Percentiles rank a stretch among this genome's conserved stretches.
These are phyloP conservation scores for Nesidiocoris tenuis DNA, from an alignment of 2,888 invertebrate genomes.

Conservation along the genomic window DNA sequence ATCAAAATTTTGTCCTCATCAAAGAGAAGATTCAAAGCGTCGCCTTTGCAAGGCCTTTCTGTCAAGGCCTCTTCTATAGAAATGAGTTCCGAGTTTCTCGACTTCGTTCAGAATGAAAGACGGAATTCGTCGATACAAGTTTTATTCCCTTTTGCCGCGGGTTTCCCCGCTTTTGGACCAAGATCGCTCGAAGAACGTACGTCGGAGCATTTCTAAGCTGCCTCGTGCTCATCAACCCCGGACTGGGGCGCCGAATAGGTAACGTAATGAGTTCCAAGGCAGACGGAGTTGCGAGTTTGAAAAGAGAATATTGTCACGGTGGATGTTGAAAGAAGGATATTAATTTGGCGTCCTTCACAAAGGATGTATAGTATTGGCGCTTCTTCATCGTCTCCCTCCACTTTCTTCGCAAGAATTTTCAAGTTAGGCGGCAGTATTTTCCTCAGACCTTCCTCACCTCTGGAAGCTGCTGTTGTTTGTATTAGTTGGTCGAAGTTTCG, in stretches of 20 bases:
- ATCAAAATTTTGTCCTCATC: not conserved
- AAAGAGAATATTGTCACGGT: not conserved
- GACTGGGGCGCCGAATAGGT: too few relatives aligned
- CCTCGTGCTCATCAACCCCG: too few relatives aligned
- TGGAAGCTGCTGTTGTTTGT: too few relatives aligned
- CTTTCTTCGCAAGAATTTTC: not conserved
- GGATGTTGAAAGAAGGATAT: not conserved
- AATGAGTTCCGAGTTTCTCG: not conserved
- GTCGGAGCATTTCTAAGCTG: too few relatives aligned
- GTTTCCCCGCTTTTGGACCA: too few relatives aligned
- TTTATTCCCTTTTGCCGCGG: too few relatives aligned
- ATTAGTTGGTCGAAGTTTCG: not conserved
- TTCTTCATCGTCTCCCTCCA: not conserved
- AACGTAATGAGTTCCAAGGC: not conserved
- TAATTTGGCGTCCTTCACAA: constrained; percentile 12
- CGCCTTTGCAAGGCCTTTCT: not conserved
- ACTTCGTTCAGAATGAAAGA: not conserved
- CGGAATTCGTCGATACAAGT: not conserved
- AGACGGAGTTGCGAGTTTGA: not conserved
- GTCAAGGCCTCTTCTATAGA: not conserved
- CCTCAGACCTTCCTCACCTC: too few relatives aligned
- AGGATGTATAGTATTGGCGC: constrained; percentile 11
- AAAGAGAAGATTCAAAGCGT: not conserved
- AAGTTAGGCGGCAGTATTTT: too few relatives aligned
- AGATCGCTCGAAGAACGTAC: too few relatives aligned